These are phyloP conservation scores for Leptinotarsa haldemani DNA, from an alignment of 2,888 invertebrate species.

Conservation along the genomic window DNA sequence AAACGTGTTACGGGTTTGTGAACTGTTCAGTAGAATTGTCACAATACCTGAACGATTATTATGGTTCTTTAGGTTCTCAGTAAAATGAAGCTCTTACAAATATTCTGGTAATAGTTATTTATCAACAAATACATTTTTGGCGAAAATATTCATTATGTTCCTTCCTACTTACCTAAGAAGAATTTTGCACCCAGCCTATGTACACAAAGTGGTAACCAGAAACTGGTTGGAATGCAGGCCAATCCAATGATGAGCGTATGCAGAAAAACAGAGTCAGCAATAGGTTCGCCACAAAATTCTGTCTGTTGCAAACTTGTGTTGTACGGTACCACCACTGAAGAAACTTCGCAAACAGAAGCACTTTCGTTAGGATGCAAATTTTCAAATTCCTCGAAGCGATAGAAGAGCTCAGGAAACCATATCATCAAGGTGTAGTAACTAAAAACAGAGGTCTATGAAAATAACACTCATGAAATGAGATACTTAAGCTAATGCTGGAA, in stretches of 20 bases:
- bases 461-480: background rate
- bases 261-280: slow-evolving; percentile 76
- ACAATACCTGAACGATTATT: too few relatives aligned
- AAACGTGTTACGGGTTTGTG: too few relatives aligned
- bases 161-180: slow-evolving; percentile 76
- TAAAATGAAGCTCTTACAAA: too few relatives aligned
- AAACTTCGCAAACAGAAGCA: slow-evolving; percentile 83
- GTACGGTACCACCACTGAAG: slow-evolving; percentile 71
- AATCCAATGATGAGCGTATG: slow-evolving; percentile 84
- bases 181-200: slow-evolving; percentile 85
- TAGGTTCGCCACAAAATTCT: slow-evolving; percentile 73
- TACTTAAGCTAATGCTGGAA: too few relatives aligned
- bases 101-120: too few relatives aligned
- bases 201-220: slow-evolving; percentile 82
- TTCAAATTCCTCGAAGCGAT: slow-evolving; percentile 84
- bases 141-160: background rate
- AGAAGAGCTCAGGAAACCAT: slow-evolving; percentile 92
- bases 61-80: too few relatives aligned
- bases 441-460: slow-evolving; percentile 52
- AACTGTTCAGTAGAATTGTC: too few relatives aligned
- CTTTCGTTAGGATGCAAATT: slow-evolving; percentile 73
- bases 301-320: slow-evolving; percentile 60
- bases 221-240: slow-evolving; percentile 83
- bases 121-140: too few relatives aligned
- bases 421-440: slow-evolving; percentile 93